A percentile compares a stretch with the other conserved stretches of the same genome.
Conservation (phyloP, 1,140 invertebrate species). For the Hylaeus anthracinus region DNA sequence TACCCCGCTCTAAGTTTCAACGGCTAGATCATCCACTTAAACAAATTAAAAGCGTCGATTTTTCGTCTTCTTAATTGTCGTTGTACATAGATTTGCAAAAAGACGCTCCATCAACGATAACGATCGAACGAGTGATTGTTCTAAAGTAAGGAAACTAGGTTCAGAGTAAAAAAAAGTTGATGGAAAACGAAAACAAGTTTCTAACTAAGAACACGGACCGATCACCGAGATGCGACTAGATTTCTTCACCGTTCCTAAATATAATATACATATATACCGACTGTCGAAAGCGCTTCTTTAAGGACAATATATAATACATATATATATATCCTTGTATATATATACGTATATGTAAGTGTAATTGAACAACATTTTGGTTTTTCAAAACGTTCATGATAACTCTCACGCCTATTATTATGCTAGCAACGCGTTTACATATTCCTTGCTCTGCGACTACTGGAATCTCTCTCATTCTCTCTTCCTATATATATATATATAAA, state of each 20-base stretch:
- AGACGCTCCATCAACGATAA: too few relatives aligned
- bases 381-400: conserved; percentile 67
- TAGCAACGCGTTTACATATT: conserved; percentile 62
- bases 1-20: not conserved
- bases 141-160: conserved; percentile 8
- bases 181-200: conserved; percentile 6
- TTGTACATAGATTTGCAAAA: not conserved
- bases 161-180: not conserved
- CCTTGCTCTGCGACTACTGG: conserved; percentile 49
- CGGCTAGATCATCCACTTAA: not conserved
- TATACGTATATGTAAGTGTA: conserved; percentile 55
- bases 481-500: conserved; percentile 58
- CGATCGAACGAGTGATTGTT: not conserved
- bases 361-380: conserved; percentile 77
- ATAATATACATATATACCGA: conserved; percentile 37
- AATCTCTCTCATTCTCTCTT: conserved; percentile 8
- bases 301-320: conserved; percentile 48
- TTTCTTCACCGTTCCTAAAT: conserved; percentile 48
- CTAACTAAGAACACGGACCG: conserved; percentile 20
- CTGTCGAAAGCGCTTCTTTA: conserved; percentile 55
- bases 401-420: conserved; percentile 55
- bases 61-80: not conserved
- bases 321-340: conserved; percentile 15
- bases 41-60: not conserved
- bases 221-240: conserved; percentile 62